Evolutionary conservation across 1,140 invertebrate species (phyloP), one percentile per base, ranked within the genome.

Genomic region (Bombus breviceps): DNA sequence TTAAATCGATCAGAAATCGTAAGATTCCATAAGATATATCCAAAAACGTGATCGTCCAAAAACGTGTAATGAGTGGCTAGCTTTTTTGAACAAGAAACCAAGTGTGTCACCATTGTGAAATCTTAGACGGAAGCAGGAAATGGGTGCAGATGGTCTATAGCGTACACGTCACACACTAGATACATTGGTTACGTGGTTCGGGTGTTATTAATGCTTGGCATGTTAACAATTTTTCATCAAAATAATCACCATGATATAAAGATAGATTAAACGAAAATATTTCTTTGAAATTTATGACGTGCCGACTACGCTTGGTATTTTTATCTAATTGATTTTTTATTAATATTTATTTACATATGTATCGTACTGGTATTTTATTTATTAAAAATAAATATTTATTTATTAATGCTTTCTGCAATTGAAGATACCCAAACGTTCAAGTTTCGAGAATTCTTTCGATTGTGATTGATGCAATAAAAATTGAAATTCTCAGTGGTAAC

Each of bases 51-150:
- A n/a, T 37, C 5, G 37, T 81, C 39, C 53, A 57, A 81, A 81
- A 15, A 25, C 18, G 47, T 13, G 12, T 37, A 34, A 62, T 37
- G 66, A 37, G 25, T 32, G 13, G 25, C 12, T 39, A 12, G 37
- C 3, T 4, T 41, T 53, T 6, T 37, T 12, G 34, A 4, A 9
- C 12, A 22, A 18, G 25, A 22, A 68, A 64, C 72, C 59, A 39
- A 83, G 2, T 28, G 6, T 37, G 57, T 57, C 18, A 71, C 47
- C 47, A 25, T 34, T 28, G 22, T 84, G 66, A 79, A 78, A 79
- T 84, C 53, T 79, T 79, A 72, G 22, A 84, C 75, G 66, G 83
- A 62, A 84, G 34, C 66, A 62, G 83, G 75, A 84, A 79, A 69
- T 69, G 75, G 39, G 41, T n/a, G 39, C 75, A 72, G n/a, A 69